A percentile compares a stretch with the other conserved stretches of the same genome.
These are phyloP conservation scores for Rhabdornis inornatus DNA, from an alignment of 2,113 vertebrate species.

Conservation along the genomic window DNA sequence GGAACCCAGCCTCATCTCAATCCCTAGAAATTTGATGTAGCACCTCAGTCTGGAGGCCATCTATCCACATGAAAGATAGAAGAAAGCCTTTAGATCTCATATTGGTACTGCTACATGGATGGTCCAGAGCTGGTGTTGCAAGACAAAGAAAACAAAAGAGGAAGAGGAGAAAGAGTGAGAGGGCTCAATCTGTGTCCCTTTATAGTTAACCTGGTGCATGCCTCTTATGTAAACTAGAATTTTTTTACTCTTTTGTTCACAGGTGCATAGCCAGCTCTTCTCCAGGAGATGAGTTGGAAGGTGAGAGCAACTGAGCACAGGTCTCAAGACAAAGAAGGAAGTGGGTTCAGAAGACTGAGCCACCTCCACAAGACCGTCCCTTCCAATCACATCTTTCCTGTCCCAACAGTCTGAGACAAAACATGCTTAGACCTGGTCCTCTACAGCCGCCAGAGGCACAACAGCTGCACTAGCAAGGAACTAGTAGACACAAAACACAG, in stretches of 20 bases:
- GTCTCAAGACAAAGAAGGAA: not conserved
- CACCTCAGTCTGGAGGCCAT: not conserved
- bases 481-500: not conserved
- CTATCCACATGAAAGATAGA: not conserved
- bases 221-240: not conserved
- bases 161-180: not conserved
- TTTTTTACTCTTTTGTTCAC: not conserved
- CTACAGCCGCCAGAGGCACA: not conserved
- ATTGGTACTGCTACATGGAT: not conserved
- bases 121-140: not conserved
- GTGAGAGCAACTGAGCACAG: not conserved
- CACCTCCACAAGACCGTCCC: not conserved
- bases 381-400: not conserved
- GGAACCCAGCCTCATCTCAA: too few relatives aligned
- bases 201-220: not conserved
- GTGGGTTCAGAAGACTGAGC: not conserved
- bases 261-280: not conserved
- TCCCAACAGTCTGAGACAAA: not conserved
- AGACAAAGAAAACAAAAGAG: not conserved
- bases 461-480: not conserved
- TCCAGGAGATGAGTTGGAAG: not conserved
- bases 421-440: not conserved
- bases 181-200: not conserved
- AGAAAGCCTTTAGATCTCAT: not conserved
- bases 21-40: not conserved